Conservation (phyloP, 1,140 invertebrate genomes). For the Heliconius hewitsoni region DNA sequence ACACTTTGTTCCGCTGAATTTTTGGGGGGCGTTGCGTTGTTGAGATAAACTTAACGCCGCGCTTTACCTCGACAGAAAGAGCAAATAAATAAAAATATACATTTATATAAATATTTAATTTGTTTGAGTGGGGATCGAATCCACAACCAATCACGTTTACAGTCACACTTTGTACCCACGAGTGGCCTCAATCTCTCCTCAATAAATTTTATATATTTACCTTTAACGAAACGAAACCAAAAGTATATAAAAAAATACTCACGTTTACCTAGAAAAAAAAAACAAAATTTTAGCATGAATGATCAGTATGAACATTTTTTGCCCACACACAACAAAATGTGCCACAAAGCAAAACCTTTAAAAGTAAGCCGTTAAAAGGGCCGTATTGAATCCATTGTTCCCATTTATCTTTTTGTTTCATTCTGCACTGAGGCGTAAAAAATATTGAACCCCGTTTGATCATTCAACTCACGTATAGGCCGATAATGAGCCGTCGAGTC, state of each 20-base stretch:
- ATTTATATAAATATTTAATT: no score
- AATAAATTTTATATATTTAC: no score
- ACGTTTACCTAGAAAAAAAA: background rate
- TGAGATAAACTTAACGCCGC: no score
- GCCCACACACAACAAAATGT: background rate
- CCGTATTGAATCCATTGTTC: conserved; percentile 20
- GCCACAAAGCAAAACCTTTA: background rate
- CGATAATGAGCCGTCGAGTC: conserved; percentile 33
- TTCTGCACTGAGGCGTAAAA: conserved; percentile 19
- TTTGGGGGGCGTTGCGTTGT: no score
- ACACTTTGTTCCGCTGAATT: no score
- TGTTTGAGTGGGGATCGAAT: no score
- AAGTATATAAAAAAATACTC: background rate
- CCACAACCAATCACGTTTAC: no score
- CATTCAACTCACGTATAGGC: conserved; percentile 19
- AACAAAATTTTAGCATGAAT: background rate
- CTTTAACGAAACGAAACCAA: no score
- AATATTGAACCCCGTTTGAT: conserved; percentile 20
- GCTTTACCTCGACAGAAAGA: no score
- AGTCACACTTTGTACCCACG: no score
- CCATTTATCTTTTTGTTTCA: conserved; percentile 27
- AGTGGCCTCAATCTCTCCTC: no score
- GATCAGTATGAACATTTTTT: background rate
- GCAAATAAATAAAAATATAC: no score
- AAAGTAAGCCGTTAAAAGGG: background rate